These are phyloP conservation scores for Gallinago stenura DNA, from an alignment of 2,797 vertebrate species.

Conservation along the genomic window DNA sequence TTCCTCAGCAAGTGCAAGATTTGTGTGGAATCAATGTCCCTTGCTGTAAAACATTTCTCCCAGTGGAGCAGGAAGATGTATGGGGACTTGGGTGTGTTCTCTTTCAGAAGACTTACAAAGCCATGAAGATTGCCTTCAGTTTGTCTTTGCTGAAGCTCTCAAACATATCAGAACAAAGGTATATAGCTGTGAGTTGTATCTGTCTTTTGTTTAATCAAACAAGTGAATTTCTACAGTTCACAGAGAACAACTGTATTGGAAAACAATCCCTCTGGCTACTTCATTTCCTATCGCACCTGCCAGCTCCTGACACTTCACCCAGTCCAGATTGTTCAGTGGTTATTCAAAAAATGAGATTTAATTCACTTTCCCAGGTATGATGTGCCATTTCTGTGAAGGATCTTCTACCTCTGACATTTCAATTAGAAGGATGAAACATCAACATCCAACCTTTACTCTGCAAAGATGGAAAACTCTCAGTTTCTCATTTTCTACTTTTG, in stretches of 20 bases:
- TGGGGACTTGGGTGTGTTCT: not conserved
- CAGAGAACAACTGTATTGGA: not conserved
- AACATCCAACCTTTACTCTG: not conserved
- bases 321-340: not conserved
- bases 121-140: not conserved
- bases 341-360: slow-evolving; percentile 20
- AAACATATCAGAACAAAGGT: not conserved
- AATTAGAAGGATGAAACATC: slow-evolving; percentile 45
- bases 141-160: not conserved
- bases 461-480: not conserved
- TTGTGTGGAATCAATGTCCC: not conserved
- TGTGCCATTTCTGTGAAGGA: slow-evolving; percentile 22
- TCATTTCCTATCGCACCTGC: slow-evolving; percentile 31
- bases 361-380: slow-evolving; percentile 30
- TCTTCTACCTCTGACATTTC: slow-evolving; percentile 62
- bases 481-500: not conserved
- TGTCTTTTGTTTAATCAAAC: slow-evolving; percentile 39
- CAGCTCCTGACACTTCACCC: not conserved
- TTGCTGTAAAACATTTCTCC: not conserved
- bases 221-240: not conserved
- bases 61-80: not conserved
- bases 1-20: not conserved
- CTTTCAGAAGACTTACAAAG: not conserved
- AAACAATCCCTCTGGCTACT: slow-evolving; percentile 24
- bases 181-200: not conserved